Evolutionary conservation across 2,113 vertebrate species (phyloP).

Genomic region (Lophotis ruficrista): DNA sequence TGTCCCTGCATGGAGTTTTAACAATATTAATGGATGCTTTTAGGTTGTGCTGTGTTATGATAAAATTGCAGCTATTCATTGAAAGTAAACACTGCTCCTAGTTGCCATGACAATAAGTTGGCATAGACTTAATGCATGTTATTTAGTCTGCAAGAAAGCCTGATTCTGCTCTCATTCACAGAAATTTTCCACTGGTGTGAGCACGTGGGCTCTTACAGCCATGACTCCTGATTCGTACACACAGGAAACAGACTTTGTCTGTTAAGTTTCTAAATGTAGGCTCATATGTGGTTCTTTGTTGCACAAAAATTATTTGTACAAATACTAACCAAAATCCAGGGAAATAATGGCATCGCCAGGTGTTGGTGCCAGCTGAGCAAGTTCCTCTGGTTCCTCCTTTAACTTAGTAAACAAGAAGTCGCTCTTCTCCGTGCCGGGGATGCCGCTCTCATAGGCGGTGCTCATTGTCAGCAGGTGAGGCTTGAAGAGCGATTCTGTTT

Average conservation of each 20-base stretch:
- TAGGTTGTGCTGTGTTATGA: background rate
- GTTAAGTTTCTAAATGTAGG: background rate
- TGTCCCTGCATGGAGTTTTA: constrained; percentile 72
- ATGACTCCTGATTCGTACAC: background rate
- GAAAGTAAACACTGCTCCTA: constrained; percentile 26
- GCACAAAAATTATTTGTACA: constrained; percentile 1
- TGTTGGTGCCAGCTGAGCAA: constrained; percentile 91
- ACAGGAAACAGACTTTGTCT: background rate
- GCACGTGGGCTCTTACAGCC: background rate
- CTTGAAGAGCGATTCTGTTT: constrained; percentile 92
- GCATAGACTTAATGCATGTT: constrained; percentile 11
- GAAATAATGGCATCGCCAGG: constrained; percentile 89
- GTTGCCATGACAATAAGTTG: constrained; percentile 52
- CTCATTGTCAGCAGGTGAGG: constrained; percentile 80
- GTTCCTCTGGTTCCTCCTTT: constrained; percentile 96
- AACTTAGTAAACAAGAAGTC: constrained; percentile 88
- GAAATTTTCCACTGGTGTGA: constrained; percentile 55
- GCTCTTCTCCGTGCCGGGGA: constrained; percentile 69
- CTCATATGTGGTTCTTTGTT: background rate
- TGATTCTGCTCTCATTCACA: constrained; percentile 39
- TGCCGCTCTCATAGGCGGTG: constrained; percentile 76
- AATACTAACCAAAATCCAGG: constrained; percentile 90
- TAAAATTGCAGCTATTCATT: constrained; percentile 28
- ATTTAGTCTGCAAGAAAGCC: constrained; percentile 54
- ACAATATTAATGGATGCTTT: constrained; percentile 22